Evolutionary conservation across 1,140 invertebrate species (phyloP).

Genomic region (Microplitis demolitor): DNA sequence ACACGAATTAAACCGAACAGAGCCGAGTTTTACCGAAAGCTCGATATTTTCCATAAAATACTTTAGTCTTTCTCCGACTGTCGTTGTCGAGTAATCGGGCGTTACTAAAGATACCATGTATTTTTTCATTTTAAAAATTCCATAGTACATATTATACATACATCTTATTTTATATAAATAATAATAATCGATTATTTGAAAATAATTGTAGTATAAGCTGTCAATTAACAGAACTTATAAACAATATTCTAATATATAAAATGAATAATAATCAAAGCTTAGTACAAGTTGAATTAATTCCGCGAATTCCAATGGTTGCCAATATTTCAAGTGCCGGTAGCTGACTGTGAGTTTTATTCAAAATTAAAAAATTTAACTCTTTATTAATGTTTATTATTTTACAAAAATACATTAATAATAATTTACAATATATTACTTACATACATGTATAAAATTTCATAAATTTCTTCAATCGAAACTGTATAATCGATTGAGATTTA

Average conservation of each 20-base stretch:
- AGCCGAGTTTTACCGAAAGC: constrained; percentile 38
- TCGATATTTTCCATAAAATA: constrained; percentile 32
- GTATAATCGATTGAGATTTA: no score
- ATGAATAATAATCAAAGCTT: constrained; percentile 53
- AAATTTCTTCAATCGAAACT: no score
- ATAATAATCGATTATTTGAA: neutral
- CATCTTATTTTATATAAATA: neutral
- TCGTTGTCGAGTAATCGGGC: constrained; percentile 18
- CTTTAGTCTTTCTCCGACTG: constrained; percentile 48
- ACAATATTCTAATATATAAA: constrained; percentile 22
- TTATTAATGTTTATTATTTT: no score
- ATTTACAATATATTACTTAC: no score
- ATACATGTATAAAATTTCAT: no score
- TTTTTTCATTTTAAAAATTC: neutral
- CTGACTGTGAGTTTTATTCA: constrained; percentile 51
- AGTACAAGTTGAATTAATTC: constrained; percentile 51
- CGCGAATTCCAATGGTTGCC: constrained; percentile 43
- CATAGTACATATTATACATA: neutral
- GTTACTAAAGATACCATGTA: constrained; percentile 7
- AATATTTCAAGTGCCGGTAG: constrained; percentile 43
- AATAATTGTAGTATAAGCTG: no score
- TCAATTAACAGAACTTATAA: no score
- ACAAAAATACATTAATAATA: no score
- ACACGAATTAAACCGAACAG: constrained; percentile 28
- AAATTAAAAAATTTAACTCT: neutral